Evolutionary conservation across 92 coral and sea anemone genomes (phyloP), one percentile per base, ranked within the genome.

Genomic region (Epizoanthus scotinus): DNA sequence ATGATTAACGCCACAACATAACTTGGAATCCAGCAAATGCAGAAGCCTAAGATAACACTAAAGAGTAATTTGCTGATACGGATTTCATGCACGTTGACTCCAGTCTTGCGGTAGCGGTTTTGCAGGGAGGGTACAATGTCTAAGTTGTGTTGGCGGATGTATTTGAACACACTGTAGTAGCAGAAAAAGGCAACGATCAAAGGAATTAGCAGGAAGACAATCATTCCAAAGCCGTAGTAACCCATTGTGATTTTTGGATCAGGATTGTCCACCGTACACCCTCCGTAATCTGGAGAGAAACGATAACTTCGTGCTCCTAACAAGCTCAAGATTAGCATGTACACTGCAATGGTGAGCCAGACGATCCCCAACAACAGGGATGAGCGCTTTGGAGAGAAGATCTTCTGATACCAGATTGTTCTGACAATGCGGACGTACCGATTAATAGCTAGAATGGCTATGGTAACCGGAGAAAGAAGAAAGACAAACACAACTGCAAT

Each of bases 11-110:
- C 84, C 0, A 85, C 61, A 17, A 80, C 52, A 66, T 83, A 85
- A 17, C 81, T 83, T 10, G 88, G 88, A 13, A 85, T 52, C 88
- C 88, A 85, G 49, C 88, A 85, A 34, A 34, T 3, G 40, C 40
- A 34, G 40, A 74, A 74, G 0, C 80, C 80, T 36, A 57, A 38
- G 40, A 74, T 67, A 5, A 74, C 80, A 8, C 80, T 53, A 31
- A 74, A 74, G 25, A 74, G 80, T 36, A 66, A 74, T 36, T 74
- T 74, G 24, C 80, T 74, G 52, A 74, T 58, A 19, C 80, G 80
- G 64, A 74, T 74, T 74, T 74, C 80, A n/a, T 74, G 80, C 28
- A 74, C 55, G 36, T 52, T 74, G 6, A 74, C 38, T 21, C 67
- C 66, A n/a, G 54, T 31, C 49, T 74, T 67, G 0, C n/a, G 66